Evolutionary conservation across 2,888 invertebrate species (phyloP).

Genomic region (Amaurobius ferox): DNA sequence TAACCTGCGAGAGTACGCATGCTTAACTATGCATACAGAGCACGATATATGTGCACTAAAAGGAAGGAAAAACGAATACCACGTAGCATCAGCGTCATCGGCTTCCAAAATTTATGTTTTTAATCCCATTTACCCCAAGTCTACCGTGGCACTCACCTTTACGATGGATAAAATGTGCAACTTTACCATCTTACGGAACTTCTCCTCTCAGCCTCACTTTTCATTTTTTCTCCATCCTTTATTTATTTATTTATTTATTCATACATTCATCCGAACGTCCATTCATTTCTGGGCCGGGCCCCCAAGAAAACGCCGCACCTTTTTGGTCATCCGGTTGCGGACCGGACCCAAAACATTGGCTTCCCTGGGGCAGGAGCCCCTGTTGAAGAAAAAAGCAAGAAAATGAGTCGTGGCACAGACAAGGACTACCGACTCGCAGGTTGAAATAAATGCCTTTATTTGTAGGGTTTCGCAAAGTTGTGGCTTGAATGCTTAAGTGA

Average conservation of each 20-base stretch:
- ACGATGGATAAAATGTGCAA: background rate
- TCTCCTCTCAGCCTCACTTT: background rate
- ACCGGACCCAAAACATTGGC: constrained; percentile 35
- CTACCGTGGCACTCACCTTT: too few relatives aligned
- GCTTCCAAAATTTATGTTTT: background rate
- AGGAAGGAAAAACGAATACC: background rate
- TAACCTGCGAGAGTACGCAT: too few relatives aligned
- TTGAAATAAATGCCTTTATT: constrained; percentile 66
- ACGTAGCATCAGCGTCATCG: background rate
- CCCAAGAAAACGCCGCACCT: constrained; percentile 35
- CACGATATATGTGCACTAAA: too few relatives aligned
- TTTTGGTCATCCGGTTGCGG: constrained; percentile 40
- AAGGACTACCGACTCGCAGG: constrained; percentile 58
- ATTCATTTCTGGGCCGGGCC: constrained; percentile 49
- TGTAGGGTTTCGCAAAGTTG: constrained; percentile 27
- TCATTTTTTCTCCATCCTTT: constrained; percentile 23
- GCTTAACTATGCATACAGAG: too few relatives aligned
- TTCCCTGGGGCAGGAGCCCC: constrained; percentile 29
- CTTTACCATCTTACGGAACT: background rate
- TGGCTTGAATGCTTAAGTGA: constrained; percentile 15
- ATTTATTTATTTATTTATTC: constrained; percentile 60
- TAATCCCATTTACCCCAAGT: constrained; percentile 1
- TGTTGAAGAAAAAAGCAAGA: constrained; percentile 6
- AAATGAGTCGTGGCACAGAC: constrained; percentile 41
- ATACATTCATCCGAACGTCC: constrained; percentile 30